A percentile compares a stretch with the other conserved stretches of the same genome.
Conservation (phyloP, 1,140 invertebrate species). For the Centruroides vittatus region DNA sequence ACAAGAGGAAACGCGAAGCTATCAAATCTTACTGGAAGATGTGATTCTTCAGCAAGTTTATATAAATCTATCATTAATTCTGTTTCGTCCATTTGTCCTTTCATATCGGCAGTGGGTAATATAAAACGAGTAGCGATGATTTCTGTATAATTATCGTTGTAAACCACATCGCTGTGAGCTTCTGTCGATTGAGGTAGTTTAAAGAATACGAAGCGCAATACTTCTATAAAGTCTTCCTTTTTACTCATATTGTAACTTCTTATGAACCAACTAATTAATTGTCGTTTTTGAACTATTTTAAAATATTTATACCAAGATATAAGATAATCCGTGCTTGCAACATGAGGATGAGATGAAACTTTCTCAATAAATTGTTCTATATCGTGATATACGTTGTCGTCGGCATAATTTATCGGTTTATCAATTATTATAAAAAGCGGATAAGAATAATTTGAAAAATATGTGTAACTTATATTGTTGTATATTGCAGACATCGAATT, state of each 20-base stretch:
- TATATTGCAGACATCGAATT: too few relatives aligned
- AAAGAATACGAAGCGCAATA: not conserved
- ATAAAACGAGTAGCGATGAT: conserved; percentile 72
- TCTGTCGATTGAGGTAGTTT: not conserved
- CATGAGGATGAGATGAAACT: conserved; percentile 43
- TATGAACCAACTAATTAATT: conserved; percentile 36
- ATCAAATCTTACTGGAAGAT: conserved; percentile 71
- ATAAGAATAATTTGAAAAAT: conserved; percentile 79
- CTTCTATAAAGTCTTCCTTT: not conserved
- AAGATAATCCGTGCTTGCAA: too few relatives aligned
- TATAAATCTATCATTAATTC: conserved; percentile 71
- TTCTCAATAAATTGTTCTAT: conserved; percentile 61
- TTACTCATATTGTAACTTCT: not conserved
- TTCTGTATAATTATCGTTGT: conserved; percentile 32
- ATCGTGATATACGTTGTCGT: conserved; percentile 54
- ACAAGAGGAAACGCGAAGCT: conserved; percentile 90
- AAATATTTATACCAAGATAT: conserved; percentile 72
- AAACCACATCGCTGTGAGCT: not conserved
- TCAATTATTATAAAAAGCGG: conserved; percentile 72
- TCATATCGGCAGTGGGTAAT: conserved; percentile 77
- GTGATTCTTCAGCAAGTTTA: conserved; percentile 55
- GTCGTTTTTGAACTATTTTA: conserved; percentile 54
- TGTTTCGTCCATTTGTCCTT: conserved; percentile 74
- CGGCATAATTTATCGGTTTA: conserved; percentile 70
- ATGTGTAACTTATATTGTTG: conserved; percentile 23